Evolutionary conservation across 2,888 invertebrate genomes (phyloP).

Genomic region (Leptopilina myrica): DNA sequence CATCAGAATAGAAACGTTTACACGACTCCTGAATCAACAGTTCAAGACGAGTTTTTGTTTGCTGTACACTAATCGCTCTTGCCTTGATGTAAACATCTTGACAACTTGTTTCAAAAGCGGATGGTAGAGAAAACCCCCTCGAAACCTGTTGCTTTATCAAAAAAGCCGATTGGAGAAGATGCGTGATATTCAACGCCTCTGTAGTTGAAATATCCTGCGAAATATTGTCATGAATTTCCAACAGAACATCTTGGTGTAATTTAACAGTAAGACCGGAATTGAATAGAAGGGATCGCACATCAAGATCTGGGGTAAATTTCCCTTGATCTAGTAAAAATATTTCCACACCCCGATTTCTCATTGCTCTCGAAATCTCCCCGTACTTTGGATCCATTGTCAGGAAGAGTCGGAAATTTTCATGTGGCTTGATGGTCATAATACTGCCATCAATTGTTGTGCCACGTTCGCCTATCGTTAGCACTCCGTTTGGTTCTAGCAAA

Average conservation of each 20-base stretch:
- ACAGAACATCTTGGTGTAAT: slow-evolving; percentile 76
- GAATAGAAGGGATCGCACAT: slow-evolving; percentile 79
- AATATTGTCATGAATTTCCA: slow-evolving; percentile 77
- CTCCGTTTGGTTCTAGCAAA: slow-evolving; percentile 94
- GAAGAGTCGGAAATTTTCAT: slow-evolving; percentile 94
- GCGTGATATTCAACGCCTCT: slow-evolving; percentile 80
- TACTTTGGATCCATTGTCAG: slow-evolving; percentile 96
- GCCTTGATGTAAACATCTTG: slow-evolving; percentile 83
- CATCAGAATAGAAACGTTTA: background rate
- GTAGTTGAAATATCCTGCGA: slow-evolving; percentile 71
- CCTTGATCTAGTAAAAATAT: slow-evolving; percentile 80
- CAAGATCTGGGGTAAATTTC: slow-evolving; percentile 68
- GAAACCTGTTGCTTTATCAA: slow-evolving; percentile 82
- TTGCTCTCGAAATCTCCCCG: slow-evolving; percentile 98
- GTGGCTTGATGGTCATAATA: slow-evolving; percentile 87
- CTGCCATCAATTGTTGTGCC: slow-evolving; percentile 86
- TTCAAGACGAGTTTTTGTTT: slow-evolving; percentile 76
- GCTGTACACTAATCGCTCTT: slow-evolving; percentile 75
- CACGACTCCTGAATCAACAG: slow-evolving; percentile 77
- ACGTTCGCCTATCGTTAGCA: slow-evolving; percentile 92
- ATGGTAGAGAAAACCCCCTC: slow-evolving; percentile 79
- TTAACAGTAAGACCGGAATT: slow-evolving; percentile 76
- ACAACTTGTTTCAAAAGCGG: slow-evolving; percentile 80
- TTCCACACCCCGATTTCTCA: slow-evolving; percentile 98
- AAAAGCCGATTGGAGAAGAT: slow-evolving; percentile 82